Conservation (phyloP, 2,888 invertebrate genomes). For the Stramonita haemastoma region DNA sequence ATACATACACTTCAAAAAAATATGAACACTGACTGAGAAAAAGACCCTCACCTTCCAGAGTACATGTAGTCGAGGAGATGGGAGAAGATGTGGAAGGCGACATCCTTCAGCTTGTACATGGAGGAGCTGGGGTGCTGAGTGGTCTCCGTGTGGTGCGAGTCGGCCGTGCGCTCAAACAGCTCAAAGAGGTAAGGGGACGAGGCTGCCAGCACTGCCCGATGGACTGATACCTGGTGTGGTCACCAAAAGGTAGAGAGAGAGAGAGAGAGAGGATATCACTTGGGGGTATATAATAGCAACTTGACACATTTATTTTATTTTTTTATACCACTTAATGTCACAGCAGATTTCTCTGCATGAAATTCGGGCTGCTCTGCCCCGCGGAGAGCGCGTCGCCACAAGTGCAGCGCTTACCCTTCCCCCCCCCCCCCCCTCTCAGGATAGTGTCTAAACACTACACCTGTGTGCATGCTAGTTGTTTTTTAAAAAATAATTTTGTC, state of each 20-base stretch:
- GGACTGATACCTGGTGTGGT: constrained; percentile 80
- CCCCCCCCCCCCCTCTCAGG: too few species aligned
- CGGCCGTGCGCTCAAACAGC: constrained; percentile 81
- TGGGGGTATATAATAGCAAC: not conserved
- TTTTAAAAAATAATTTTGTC: too few species aligned
- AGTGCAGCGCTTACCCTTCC: too few species aligned
- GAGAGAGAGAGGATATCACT: not conserved
- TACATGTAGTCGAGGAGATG: constrained; percentile 90
- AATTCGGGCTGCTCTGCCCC: too few species aligned
- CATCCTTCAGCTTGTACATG: constrained; percentile 82
- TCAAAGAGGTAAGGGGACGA: constrained; percentile 88
- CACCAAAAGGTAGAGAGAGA: not conserved
- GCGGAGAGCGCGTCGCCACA: too few species aligned
- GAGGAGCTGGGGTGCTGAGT: constrained; percentile 71
- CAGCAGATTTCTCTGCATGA: too few species aligned
- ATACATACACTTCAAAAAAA: not conserved
- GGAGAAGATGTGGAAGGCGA: constrained; percentile 85
- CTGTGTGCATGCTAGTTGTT: too few species aligned
- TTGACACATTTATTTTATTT: not conserved
- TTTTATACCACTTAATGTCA: too few species aligned
- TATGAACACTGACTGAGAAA: not conserved
- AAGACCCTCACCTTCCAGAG: constrained; percentile 80
- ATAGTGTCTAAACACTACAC: not conserved
- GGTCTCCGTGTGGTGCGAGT: constrained; percentile 77
- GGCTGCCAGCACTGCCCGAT: constrained; percentile 88